phyloP scores from a whole-genome alignment of 2,797 vertebrate genomes.

The Mionectes olivaceus region DNA sequence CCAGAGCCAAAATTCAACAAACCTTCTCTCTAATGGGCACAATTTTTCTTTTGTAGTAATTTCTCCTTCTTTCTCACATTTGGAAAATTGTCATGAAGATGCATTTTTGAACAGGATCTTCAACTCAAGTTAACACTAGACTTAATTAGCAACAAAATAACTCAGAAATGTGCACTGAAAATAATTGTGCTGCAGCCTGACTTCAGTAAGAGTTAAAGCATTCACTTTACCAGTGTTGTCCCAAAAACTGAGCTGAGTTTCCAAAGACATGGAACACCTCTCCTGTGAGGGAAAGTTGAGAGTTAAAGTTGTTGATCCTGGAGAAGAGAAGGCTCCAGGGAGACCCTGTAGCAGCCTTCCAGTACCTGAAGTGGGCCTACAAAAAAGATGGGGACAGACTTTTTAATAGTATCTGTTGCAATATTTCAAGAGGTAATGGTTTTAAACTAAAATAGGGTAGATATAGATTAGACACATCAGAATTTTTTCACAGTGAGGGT shows the following conservation, averaged over 20 bases:
- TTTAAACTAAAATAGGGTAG: neutral
- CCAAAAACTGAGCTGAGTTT: neutral
- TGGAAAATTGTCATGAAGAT: neutral
- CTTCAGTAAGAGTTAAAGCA: neutral
- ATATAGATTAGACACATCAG: neutral
- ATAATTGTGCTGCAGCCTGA: neutral
- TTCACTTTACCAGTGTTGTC: neutral
- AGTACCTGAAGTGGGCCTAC: neutral
- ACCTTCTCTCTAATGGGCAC: neutral
- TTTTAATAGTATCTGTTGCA: accelerated
- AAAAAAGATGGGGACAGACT: neutral
- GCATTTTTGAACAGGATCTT: neutral
- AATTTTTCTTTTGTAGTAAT: neutral
- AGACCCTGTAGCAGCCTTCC: neutral
- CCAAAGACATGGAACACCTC: neutral
- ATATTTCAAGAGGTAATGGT: neutral
- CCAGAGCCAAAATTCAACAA: neutral
- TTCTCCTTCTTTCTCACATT: neutral
- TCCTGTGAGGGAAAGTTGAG: neutral
- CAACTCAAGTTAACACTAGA: neutral
- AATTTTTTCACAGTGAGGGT: neutral
- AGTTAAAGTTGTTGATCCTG: neutral
- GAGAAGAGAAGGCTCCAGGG: neutral
- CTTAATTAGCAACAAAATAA: neutral
- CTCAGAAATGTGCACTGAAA: neutral